Base-by-base conservation (phyloP, 2,113 vertebrate genomes). In the Carassius auratus region DNA sequence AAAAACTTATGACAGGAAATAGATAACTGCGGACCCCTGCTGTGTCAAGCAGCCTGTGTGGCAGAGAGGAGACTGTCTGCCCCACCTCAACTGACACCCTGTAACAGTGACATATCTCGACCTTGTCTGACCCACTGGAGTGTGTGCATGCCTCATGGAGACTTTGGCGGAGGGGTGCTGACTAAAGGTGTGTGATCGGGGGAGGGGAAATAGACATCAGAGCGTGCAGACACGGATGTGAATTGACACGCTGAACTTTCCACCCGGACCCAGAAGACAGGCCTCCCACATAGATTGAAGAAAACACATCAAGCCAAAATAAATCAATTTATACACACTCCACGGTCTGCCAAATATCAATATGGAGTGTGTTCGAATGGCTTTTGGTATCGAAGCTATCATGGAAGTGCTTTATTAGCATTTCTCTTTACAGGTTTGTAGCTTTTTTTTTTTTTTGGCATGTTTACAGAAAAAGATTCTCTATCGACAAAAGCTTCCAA, bases 171-270 rank as follows among this genome's bases (percentile, higher is more conserved):
- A 50, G 57, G 73, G 71, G 83, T 61, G 73, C 26, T 48, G 68
- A 42, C 42, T 64, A 52, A 83, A 50, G 30, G 64, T 83, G 80
- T 80, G 14, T n/a, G 69, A 17, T 81, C 36, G 73, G 55, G 59
- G 55, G 5, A 78, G 62, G 36, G n/a, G 36, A 42, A 76, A 38
- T 14, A 59, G 87, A 81, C 73, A 75, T 86, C 85, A 75, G 45
- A 52, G 71, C 50, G 19, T 69, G 36, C 76, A 73, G 73, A 79
- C 62, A 9, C 19, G 61, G 57, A 75, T 86, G 14, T 61, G 78
- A 66, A 79, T 12, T 64, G 83, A 81, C 83, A 64, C 45, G 15
- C n/a, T 87, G 82, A 84, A 87, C 83, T 84, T 87, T 87, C 64
- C 68, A 79, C 30, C 62, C 36, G 17, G 59, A 73, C 81, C 78